phyloP scores from a whole-genome alignment of 2,797 vertebrate genomes.

The Anguilla anguilla region DNA sequence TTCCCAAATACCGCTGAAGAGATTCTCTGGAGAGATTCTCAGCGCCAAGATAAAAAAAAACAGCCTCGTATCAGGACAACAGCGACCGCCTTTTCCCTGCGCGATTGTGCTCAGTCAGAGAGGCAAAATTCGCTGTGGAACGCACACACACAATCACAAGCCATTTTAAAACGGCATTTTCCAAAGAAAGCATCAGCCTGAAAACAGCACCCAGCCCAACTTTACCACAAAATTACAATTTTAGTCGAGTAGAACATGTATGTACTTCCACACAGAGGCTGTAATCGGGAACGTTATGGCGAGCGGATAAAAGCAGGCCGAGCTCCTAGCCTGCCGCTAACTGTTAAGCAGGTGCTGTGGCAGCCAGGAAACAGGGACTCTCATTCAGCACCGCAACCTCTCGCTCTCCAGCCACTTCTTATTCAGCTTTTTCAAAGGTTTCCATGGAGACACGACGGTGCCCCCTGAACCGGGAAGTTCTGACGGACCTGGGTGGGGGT shows the following conservation, averaged over 20 bases:
- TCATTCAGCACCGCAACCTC: too few relatives aligned
- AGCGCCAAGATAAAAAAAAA: constrained; percentile 63
- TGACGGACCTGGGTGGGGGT: constrained; percentile 69
- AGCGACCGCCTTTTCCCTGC: constrained; percentile 56
- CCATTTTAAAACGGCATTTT: neutral
- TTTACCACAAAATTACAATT: neutral
- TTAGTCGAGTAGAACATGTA: neutral
- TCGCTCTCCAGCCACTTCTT: constrained; percentile 69
- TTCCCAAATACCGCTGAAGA: constrained; percentile 60
- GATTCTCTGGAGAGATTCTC: constrained; percentile 53
- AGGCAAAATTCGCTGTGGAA: neutral
- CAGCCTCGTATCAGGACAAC: constrained; percentile 64
- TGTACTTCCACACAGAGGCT: neutral
- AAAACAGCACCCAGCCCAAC: too few relatives aligned
- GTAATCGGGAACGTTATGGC: neutral
- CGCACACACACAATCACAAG: neutral
- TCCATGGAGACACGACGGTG: constrained; percentile 58
- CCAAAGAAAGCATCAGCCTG: too few relatives aligned
- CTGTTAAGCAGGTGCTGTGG: too few relatives aligned
- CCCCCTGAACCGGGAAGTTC: constrained; percentile 63
- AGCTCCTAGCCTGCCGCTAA: neutral
- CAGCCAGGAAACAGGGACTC: too few relatives aligned
- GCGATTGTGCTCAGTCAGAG: neutral
- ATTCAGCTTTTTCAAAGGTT: constrained; percentile 85
- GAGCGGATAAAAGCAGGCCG: neutral